Percentiles rank a stretch among this genome's conserved stretches.
Conservation (phyloP, 2,113 vertebrate species). For the Diglossa brunneiventris region DNA sequence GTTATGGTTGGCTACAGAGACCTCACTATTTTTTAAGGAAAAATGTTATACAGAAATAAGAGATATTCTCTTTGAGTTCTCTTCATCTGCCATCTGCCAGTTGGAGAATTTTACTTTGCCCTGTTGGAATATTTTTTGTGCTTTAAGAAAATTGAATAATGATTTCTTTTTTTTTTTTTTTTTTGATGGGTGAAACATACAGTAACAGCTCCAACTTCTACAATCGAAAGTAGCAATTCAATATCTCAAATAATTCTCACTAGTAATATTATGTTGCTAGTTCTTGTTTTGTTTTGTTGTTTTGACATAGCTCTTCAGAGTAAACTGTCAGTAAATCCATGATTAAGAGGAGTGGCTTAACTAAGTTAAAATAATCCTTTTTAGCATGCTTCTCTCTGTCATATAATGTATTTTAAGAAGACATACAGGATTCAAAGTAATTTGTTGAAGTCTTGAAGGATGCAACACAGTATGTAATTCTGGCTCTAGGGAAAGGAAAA, state of each 20-base stretch:
- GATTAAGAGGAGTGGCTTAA: neutral
- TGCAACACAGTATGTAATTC: neutral
- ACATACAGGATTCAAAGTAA: neutral
- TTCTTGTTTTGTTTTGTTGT: slow-evolving; percentile 31
- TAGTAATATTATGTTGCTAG: slow-evolving; percentile 1
- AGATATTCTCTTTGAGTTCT: neutral
- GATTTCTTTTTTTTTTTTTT: neutral
- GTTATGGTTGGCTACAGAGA: neutral
- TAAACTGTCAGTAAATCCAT: neutral
- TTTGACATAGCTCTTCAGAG: neutral
- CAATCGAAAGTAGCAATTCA: neutral
- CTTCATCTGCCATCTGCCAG: neutral
- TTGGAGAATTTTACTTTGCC: neutral
- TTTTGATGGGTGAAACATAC: neutral
- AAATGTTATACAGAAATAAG: neutral
- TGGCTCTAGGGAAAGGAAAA: neutral
- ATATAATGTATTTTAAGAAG: neutral
- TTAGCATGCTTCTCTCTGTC: neutral
- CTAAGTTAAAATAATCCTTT: slow-evolving; percentile 9
- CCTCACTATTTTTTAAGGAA: neutral
- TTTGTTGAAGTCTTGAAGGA: neutral
- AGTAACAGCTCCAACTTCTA: neutral
- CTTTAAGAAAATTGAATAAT: neutral
- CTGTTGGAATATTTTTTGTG: neutral
- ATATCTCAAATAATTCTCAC: neutral